Evolutionary conservation across 2,888 invertebrate genomes (phyloP).

Genomic region (Coelinius sp.): DNA sequence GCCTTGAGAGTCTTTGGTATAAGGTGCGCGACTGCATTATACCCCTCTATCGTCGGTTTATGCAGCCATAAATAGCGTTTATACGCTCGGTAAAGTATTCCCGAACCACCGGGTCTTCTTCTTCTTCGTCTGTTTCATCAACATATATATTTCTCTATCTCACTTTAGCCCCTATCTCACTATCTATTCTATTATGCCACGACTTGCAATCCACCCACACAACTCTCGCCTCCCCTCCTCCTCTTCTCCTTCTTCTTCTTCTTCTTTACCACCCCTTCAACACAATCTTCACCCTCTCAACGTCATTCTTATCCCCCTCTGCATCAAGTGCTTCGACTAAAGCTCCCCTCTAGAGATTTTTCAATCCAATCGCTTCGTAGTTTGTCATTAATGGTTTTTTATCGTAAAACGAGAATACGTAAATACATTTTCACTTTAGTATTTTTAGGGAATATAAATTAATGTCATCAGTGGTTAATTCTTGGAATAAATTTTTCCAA

Average conservation of each 20-base stretch:
- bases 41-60: constrained; percentile 65
- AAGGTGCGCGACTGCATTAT: constrained; percentile 63
- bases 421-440: not conserved
- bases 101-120: constrained; percentile 55
- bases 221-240: not conserved
- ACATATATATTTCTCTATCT: constrained; percentile 41
- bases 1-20: constrained; percentile 39
- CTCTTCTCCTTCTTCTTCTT: not conserved
- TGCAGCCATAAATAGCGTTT: constrained; percentile 69
- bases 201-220: constrained; percentile 52
- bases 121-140: constrained; percentile 17
- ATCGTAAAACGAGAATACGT: not conserved
- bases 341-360: constrained; percentile 36
- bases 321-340: constrained; percentile 21
- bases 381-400: constrained; percentile 20
- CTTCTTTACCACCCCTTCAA: not conserved
- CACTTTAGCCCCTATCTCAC: constrained; percentile 59
- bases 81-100: constrained; percentile 66
- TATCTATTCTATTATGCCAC: constrained; percentile 67
- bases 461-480: not conserved
- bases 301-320: constrained; percentile 34
- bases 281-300: constrained; percentile 47
- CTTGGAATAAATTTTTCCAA: not conserved
- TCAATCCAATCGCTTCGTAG: constrained; percentile 31
- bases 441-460: not conserved